These are phyloP conservation scores for Zygaena filipendulae DNA, from an alignment of 2,888 invertebrate species.

Conservation along the genomic window DNA sequence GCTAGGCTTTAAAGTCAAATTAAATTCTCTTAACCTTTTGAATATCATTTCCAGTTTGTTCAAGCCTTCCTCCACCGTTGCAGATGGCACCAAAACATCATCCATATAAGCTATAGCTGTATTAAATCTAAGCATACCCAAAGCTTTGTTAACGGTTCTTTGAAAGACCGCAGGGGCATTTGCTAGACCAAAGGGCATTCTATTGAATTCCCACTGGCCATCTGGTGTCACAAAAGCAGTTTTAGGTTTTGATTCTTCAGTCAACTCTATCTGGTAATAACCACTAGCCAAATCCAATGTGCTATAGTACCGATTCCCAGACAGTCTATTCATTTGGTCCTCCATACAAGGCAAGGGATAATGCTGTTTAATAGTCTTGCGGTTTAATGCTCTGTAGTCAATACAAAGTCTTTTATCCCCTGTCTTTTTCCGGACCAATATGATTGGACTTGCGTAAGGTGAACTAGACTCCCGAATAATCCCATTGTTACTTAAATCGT, in stretches of 20 bases:
- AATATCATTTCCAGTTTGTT: slow-evolving; percentile 13
- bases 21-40: slow-evolving; percentile 4
- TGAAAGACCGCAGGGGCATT: slow-evolving; percentile 15
- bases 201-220: slow-evolving; percentile 15
- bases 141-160: slow-evolving; percentile 7
- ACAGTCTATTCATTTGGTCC: no score
- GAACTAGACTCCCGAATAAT: slow-evolving; percentile 17
- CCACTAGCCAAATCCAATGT: slow-evolving; percentile 15
- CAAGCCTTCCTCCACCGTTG: slow-evolving; percentile 14
- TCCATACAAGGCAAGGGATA: no score
- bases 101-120: slow-evolving; percentile 20
- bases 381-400: slow-evolving; percentile 18
- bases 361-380: slow-evolving; percentile 14
- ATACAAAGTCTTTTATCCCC: slow-evolving; percentile 18
- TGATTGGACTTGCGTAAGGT: slow-evolving; percentile 19
- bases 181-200: slow-evolving; percentile 16
- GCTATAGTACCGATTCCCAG: slow-evolving; percentile 10
- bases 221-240: slow-evolving; percentile 18
- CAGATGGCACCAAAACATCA: slow-evolving; percentile 18
- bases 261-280: slow-evolving; percentile 20
- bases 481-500: slow-evolving; percentile 14
- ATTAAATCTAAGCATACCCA: slow-evolving; percentile 1
- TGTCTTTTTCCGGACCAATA: slow-evolving; percentile 19
- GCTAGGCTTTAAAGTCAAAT: no score
- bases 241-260: slow-evolving; percentile 21